phyloP scores from a whole-genome alignment of 2,797 vertebrate genomes.

The Mallotus villosus region DNA sequence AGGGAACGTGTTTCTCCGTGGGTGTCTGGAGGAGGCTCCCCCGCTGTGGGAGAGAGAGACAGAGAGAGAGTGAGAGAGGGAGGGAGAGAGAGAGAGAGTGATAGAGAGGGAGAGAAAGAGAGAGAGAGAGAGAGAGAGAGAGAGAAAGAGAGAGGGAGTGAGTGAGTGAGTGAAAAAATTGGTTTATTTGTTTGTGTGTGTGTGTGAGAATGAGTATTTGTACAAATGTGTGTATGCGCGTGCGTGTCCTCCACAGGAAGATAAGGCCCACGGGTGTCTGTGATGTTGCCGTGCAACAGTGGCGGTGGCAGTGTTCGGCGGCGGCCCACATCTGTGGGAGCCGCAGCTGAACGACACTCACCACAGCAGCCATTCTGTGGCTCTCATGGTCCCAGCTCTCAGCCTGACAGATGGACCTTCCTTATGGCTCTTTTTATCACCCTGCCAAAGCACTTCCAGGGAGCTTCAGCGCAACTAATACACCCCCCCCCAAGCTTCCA shows the following conservation, averaged over 20 bases:
- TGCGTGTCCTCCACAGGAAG: slow-evolving; percentile 32
- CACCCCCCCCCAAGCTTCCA: slow-evolving; percentile 49
- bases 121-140: slow-evolving; percentile 19
- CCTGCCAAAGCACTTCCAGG: slow-evolving; percentile 46
- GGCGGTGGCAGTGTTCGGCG: slow-evolving; percentile 38
- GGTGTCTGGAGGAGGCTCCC: slow-evolving; percentile 62
- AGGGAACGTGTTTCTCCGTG: slow-evolving; percentile 59
- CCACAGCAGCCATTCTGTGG: slow-evolving; percentile 32
- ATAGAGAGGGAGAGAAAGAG: too few species aligned
- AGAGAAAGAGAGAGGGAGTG: slow-evolving; percentile 18
- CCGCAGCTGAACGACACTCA: slow-evolving; percentile 51
- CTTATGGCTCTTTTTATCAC: slow-evolving; percentile 69
- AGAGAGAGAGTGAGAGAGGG: too few species aligned
- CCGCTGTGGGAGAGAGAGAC: slow-evolving; percentile 31
- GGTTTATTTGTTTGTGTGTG: slow-evolving; percentile 8
- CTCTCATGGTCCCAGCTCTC: slow-evolving; percentile 43
- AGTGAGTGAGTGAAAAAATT: too few species aligned
- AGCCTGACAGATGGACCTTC: slow-evolving; percentile 73
- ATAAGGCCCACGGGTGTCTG: slow-evolving; percentile 50
- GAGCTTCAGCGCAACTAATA: slow-evolving; percentile 43
- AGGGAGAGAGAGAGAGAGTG: slow-evolving; percentile 24
- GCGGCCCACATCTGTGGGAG: slow-evolving; percentile 64
- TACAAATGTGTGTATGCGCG: slow-evolving; percentile 16
- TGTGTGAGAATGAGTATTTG: slow-evolving; percentile 7
- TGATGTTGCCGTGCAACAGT: slow-evolving; percentile 51